These are phyloP conservation scores for Saguinus imperator DNA, from an alignment of 2,113 vertebrate genomes.

Conservation along the genomic window DNA sequence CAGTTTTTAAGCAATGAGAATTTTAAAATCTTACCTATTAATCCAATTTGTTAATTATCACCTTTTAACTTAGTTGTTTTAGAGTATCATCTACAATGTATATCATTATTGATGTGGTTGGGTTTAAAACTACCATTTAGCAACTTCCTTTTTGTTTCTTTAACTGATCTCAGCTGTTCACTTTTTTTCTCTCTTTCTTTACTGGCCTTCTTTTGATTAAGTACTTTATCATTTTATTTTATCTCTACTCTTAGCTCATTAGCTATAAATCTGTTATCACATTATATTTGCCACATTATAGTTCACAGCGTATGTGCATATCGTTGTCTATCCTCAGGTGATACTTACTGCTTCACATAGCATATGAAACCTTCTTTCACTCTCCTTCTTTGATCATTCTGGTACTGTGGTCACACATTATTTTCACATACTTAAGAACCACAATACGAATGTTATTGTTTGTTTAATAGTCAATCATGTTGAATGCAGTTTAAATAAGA, in stretches of 20 bases:
- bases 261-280: not conserved
- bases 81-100: not conserved
- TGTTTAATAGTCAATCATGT: not conserved
- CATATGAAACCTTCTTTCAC: not conserved
- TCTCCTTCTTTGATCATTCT: not conserved
- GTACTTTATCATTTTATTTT: not conserved
- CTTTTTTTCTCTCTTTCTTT: not conserved
- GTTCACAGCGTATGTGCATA: not conserved
- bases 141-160: not conserved
- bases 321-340: not conserved
- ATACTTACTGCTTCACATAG: not conserved
- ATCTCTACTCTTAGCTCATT: not conserved
- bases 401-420: not conserved
- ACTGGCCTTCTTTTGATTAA: not conserved
- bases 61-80: not conserved
- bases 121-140: not conserved
- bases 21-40: not conserved
- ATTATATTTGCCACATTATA: not conserved
- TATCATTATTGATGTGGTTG: not conserved
- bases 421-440: not conserved
- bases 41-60: not conserved
- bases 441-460: not conserved
- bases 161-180: not conserved
- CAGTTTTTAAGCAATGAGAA: not conserved
- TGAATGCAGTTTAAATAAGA: not conserved